A percentile compares a stretch with the other conserved stretches of the same genome.
phyloP scores from a whole-genome alignment of 2,113 vertebrate species.

The Pantherophis guttatus region DNA sequence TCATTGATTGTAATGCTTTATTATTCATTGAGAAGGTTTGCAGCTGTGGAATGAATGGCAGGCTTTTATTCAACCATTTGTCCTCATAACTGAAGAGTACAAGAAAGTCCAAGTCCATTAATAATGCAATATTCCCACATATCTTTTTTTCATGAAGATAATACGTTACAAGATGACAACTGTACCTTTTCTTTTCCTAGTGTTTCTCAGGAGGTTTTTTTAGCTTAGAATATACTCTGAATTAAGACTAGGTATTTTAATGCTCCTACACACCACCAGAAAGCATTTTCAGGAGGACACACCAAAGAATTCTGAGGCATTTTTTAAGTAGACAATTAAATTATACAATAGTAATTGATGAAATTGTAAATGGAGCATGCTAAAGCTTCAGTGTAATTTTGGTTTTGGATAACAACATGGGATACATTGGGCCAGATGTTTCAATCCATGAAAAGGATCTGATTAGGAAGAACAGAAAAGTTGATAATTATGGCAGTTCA shows the following conservation, averaged over 20 bases:
- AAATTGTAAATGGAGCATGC: neutral
- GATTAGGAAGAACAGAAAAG: conserved; percentile 36
- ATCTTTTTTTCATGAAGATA: conserved; percentile 39
- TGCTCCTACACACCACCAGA: neutral
- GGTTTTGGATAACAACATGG: conserved; percentile 58
- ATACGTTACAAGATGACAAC: conserved; percentile 33
- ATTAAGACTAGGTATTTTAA: neutral
- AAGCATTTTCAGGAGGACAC: neutral
- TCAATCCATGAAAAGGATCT: conserved; percentile 60
- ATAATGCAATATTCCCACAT: conserved; percentile 17
- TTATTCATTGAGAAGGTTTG: conserved; percentile 28
- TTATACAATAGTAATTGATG: neutral
- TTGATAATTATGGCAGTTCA: conserved; percentile 50
- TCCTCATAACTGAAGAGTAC: conserved; percentile 32
- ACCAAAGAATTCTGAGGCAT: neutral
- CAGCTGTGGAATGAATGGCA: conserved; percentile 24
- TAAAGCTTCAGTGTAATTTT: conserved; percentile 53
- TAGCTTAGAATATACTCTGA: neutral
- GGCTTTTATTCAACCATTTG: conserved; percentile 38
- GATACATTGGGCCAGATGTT: conserved; percentile 59
- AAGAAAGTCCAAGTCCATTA: conserved; percentile 18
- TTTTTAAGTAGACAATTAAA: neutral
- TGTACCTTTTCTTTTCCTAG: conserved; percentile 31
- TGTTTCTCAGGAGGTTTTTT: conserved; percentile 21
- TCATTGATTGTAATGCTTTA: neutral